Evolutionary conservation across 2,888 invertebrate species (phyloP).

Genomic region (Eledona agricola): DNA sequence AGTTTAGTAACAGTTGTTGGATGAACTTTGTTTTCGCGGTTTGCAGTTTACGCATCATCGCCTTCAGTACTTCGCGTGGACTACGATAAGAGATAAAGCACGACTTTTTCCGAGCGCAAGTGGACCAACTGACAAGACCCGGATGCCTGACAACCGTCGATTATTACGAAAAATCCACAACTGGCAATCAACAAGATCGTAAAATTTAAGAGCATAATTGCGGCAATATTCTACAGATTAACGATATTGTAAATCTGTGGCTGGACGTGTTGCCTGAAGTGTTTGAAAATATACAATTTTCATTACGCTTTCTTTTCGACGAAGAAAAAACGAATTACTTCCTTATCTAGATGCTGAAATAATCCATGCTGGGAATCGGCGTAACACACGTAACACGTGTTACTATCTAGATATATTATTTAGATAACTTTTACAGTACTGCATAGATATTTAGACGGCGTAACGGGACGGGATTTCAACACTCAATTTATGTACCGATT

Average conservation of each 20-base stretch:
- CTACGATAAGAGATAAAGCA: too few relatives aligned
- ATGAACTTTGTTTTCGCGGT: constrained; percentile 9
- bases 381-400: constrained; percentile 7
- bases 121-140: too few relatives aligned
- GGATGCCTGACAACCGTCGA: too few relatives aligned
- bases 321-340: constrained; percentile 11
- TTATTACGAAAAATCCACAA: too few relatives aligned
- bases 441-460: constrained; percentile 1
- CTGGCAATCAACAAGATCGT: too few relatives aligned
- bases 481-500: constrained; percentile 7
- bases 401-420: constrained; percentile 23
- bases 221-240: too few relatives aligned
- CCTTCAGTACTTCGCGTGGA: constrained; percentile 12
- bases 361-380: constrained; percentile 4
- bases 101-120: too few relatives aligned
- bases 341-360: constrained; percentile 21
- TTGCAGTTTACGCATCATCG: constrained; percentile 20
- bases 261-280: too few relatives aligned
- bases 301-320: neutral
- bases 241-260: too few relatives aligned
- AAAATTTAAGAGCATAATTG: too few relatives aligned
- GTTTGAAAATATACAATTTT: neutral
- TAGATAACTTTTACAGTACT: constrained; percentile 12
- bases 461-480: constrained; percentile 11
- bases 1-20: constrained; percentile 2